A percentile compares a stretch with the other conserved stretches of the same genome.
These are phyloP conservation scores for Drosophila miranda DNA, from an alignment of 1,140 invertebrate species.

Conservation along the genomic window DNA sequence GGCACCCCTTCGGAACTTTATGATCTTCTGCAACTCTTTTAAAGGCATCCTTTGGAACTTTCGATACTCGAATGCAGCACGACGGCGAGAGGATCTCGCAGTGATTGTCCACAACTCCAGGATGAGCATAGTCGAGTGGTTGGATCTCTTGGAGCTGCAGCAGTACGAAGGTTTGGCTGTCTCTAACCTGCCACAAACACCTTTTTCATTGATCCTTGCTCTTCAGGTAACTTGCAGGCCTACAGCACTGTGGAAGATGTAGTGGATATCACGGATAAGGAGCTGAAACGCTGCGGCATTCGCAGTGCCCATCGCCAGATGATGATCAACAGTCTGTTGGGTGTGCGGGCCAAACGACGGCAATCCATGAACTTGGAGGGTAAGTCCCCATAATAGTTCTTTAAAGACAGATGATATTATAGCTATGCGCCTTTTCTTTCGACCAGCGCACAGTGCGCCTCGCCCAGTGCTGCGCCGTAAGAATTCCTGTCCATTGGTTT, in stretches of 20 bases:
- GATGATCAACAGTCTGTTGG: constrained; percentile 86
- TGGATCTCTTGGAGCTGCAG: constrained; percentile 68
- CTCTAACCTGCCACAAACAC: constrained; percentile 2
- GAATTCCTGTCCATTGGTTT: constrained; percentile 68
- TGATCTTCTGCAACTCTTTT: not conserved
- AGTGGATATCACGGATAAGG: constrained; percentile 84
- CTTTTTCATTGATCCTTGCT: not conserved
- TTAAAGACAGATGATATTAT: not conserved
- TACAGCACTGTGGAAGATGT: constrained; percentile 85
- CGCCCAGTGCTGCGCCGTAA: constrained; percentile 54
- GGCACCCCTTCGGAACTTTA: not conserved
- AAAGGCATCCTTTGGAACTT: constrained; percentile 80
- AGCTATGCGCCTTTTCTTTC: not conserved
- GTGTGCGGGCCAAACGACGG: constrained; percentile 84
- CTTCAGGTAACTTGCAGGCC: constrained; percentile 77
- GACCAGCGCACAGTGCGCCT: constrained; percentile 19
- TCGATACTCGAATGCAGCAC: constrained; percentile 59
- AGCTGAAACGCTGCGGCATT: constrained; percentile 85
- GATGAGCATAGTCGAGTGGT: constrained; percentile 70
- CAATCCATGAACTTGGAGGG: constrained; percentile 77
- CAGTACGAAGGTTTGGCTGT: constrained; percentile 67
- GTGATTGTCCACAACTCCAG: constrained; percentile 72
- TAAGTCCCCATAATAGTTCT: constrained; percentile 8
- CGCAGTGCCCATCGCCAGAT: constrained; percentile 86
- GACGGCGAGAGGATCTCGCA: constrained; percentile 61